Conservation (phyloP, 2,113 vertebrate species). For the Fregata magnificens region DNA sequence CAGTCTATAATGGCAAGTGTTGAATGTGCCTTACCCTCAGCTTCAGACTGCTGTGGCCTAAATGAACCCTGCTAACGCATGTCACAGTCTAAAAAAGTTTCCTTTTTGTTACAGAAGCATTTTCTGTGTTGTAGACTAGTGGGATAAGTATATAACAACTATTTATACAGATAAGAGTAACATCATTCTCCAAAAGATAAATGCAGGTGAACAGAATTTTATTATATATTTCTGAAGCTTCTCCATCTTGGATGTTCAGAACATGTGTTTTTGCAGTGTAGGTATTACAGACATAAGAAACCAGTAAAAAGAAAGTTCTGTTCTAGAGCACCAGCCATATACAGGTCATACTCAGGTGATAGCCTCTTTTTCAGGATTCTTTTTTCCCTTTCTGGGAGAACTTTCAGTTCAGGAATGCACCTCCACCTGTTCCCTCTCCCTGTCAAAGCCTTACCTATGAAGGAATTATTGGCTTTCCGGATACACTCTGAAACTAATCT, state of each 20-base stretch:
- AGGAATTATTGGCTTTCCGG: background rate
- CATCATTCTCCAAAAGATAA: background rate
- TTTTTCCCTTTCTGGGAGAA: background rate
- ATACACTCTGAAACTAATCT: background rate
- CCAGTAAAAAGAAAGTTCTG: background rate
- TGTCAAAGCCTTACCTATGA: background rate
- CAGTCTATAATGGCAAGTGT: background rate
- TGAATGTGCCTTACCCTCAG: background rate
- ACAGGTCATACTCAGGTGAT: background rate
- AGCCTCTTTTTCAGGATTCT: background rate
- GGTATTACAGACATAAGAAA: background rate
- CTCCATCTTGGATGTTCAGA: background rate
- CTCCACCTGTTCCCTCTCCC: background rate
- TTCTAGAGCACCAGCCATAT: background rate
- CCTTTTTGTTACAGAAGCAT: background rate
- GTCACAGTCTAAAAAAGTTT: background rate
- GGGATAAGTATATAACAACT: background rate
- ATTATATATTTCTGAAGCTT: background rate
- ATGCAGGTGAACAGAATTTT: background rate
- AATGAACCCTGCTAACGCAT: background rate
- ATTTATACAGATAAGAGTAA: background rate
- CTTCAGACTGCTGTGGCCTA: background rate
- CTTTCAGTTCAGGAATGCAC: background rate
- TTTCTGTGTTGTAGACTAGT: background rate
- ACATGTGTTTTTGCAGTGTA: background rate